Evolutionary conservation across 2,797 vertebrate genomes (phyloP).

Genomic region (Mus caroli): DNA sequence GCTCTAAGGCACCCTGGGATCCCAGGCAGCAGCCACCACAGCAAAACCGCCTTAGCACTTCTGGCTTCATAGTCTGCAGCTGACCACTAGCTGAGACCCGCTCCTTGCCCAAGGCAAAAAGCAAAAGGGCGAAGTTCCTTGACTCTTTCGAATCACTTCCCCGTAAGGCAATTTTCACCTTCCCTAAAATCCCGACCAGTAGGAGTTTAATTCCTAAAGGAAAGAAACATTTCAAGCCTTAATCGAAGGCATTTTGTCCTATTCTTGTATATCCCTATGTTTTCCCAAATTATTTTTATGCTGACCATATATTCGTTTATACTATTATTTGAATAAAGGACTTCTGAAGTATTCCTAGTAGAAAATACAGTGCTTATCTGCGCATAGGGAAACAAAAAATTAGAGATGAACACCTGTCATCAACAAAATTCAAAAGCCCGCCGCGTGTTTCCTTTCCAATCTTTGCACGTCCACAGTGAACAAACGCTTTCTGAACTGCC

Average conservation of each 20-base stretch:
- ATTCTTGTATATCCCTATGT: no score
- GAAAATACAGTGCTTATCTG: neutral
- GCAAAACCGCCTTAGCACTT: neutral
- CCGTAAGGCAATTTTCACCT: neutral
- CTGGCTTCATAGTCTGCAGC: no score
- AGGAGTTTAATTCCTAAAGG: neutral
- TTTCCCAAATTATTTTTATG: conserved; percentile 5
- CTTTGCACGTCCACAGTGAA: accelerated
- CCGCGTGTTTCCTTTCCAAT: neutral
- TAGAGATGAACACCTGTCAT: neutral
- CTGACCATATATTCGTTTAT: neutral
- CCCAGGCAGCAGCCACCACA: no score
- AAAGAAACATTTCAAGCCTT: neutral
- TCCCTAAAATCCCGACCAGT: neutral
- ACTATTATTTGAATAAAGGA: conserved; percentile 16
- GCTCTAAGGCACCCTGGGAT: neutral
- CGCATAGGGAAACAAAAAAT: neutral
- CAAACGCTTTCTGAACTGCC: neutral
- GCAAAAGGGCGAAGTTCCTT: neutral
- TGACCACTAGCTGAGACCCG: accelerated
- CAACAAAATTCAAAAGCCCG: neutral
- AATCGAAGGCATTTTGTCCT: neutral
- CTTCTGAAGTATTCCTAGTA: neutral
- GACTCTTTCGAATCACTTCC: neutral
- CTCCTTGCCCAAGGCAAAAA: neutral